Base-by-base conservation (phyloP, 2,113 vertebrate genomes). In the Elephas maximus region DNA sequence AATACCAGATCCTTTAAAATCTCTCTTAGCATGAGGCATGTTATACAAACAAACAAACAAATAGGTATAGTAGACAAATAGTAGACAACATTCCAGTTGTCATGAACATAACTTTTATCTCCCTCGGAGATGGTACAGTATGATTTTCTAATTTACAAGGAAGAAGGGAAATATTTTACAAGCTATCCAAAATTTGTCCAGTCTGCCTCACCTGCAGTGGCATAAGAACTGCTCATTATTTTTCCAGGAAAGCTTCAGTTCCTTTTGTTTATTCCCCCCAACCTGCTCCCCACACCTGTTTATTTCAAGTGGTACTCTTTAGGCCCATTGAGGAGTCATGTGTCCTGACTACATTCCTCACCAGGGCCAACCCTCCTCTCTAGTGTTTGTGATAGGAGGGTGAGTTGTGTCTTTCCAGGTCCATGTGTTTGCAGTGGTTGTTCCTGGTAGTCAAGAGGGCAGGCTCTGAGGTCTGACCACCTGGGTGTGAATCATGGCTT, bases 291-390 rank as follows among this genome's bases (percentile, higher is more conserved):
- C 30, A 4, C 8, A 18, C 21, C 51, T n/a, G 14, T 30, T 76
- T 53, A 69, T 60, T 71, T 87, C 63, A 30, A 14, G 1, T 1
- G 15, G 20, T 41, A 30, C 7, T 28, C 15, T 79, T 48, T 69
- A 69, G 21, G 18, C 23, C 33, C n/a, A 2, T 0, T 6, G 5
- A 23, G 14, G 20, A 28, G 0, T 17, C 45, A n/a, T 15, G 0
- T 9, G 2, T 65, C 51, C 82, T n/a, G 33, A 63, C 14, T 0
- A 18, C 30, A 12, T 3, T 4, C 65, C 5, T 30, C 76, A 30
- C 45, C 26, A 48, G 15, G 76, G 15, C 18, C 76, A 51, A 41
- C 21, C 37, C 10, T 74, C 45, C 60, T 51, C 26, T 15, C 20
- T 0, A 0, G 33, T 14, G 28, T 9, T 48, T 30, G 20, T 9